Evolutionary conservation across 2,113 vertebrate genomes (phyloP), one percentile per base, ranked within the genome.

Genomic region (Aphyosemion australe): DNA sequence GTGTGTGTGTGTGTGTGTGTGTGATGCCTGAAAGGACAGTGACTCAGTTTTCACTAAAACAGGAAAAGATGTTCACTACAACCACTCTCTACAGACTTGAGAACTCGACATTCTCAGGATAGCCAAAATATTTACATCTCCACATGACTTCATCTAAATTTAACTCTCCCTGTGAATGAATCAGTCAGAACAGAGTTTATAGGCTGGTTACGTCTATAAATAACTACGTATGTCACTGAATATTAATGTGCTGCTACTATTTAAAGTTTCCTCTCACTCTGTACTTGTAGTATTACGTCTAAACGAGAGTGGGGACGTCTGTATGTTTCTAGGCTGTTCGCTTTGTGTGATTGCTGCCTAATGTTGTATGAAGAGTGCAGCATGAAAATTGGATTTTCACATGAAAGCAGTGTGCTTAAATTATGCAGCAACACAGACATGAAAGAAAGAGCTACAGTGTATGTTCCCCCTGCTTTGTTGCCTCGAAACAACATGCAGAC

Each of bases 401-500:
- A 67, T 61, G 12, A 74, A 80, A 62, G 71, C 68, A 61, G 48
- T 45, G 16, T 66, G 52, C 31, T 63, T 89, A 68, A 87, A 85
- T 87, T 67, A 91, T 87, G 80, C 77, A 86, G 79, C 26, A 57
- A 59, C 63, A 56, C 50, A 20, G 51, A 81, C 65, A 65, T 66
- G 69, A 78, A 61, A 72, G 76, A 74, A 76, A 56, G 64, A 65
- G 78, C 64, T 69, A 60, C 68, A 61, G 68, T 73, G 75, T 69
- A 60, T 75, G 69, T 79, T 74, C 71, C 32, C 8, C 52, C 70
- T 76, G 72, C 72, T 61, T 68, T 43, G 47, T 51, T 63, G 74
- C 37, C 63, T 82, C 72, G 45, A 60, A 76, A 76, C 61, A 86
- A 84, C 72, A 83, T 86, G 84, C 75, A 77, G 77, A 80, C 80